Base-by-base conservation (phyloP, 1,140 invertebrate species). In the Medauroidea extradentata region DNA sequence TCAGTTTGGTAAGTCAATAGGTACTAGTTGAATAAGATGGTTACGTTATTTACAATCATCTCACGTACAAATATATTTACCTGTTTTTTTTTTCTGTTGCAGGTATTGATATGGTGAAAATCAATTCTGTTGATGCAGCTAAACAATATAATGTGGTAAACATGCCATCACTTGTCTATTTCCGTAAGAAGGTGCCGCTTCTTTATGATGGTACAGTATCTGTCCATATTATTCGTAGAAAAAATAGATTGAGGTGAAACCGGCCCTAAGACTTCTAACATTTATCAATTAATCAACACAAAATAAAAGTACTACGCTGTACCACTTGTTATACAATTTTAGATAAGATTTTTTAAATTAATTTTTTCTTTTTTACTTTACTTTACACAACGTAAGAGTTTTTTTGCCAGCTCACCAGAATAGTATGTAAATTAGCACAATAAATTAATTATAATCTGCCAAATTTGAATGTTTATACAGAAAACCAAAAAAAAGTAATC, bases 71-170 rank as follows among this genome's bases (percentile, higher is more conserved):
- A 41, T 41, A 14, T 14, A 41, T 41, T 13, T 41, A 14, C 13
- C 16, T 46, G 7, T 2, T 23, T 23, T 46, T 55, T 54, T 54
- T 11, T 27, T 43, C 52, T 52, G 23, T 65, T 63, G n/a, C 59
- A 79, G 78, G 81, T 27, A 95, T 97, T 66, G 93, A 97, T 70
- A 95, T 97, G 75, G 93, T 97, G 0, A 96, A 96, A 74, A 92
- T 96, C 46, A 86, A 86, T n/a, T 91, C 91, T 69, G 75, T 83
- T 0, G 88, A 92, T 65, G 88, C 90, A 2, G 89, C 91, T 16
- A 83, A 86, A 53, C 88, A 89, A 67, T 93, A 90, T 69, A 86
- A 86, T 62, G 82, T 95, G 48, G 80, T 91, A 1, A 90, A 89
- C 67, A 83, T 90, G 56, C 94, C 94, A 5, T 87, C 91, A 1